phyloP scores from a whole-genome alignment of 2,797 vertebrate genomes.

The Anabas testudineus region DNA sequence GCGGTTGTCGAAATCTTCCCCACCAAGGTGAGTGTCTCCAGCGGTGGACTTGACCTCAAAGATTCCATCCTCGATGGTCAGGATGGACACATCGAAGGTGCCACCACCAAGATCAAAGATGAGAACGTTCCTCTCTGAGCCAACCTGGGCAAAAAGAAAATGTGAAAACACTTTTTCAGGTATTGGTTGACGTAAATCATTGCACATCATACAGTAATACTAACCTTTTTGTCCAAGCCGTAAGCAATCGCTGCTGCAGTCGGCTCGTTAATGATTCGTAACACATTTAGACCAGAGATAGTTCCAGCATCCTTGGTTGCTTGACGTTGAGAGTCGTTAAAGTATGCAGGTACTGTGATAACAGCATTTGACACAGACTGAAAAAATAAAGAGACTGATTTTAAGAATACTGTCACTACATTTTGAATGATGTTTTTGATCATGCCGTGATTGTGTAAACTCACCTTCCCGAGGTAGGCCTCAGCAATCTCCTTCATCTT shows the following conservation, averaged over 20 bases:
- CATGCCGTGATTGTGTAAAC: no score
- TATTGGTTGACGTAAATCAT: no score
- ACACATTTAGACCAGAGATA: conserved; percentile 87
- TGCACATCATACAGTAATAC: no score
- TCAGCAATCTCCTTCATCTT: conserved; percentile 90
- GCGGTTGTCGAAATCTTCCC: conserved; percentile 91
- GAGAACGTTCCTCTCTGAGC: conserved; percentile 89
- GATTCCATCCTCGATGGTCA: conserved; percentile 91
- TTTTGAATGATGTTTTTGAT: no score
- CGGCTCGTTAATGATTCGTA: conserved; percentile 88
- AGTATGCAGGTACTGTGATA: conserved; percentile 89
- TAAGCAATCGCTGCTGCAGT: conserved; percentile 88
- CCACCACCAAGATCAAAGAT: no score
- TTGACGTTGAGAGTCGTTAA: conserved; percentile 96
- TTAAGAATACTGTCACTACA: no score
- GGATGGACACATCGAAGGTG: conserved; percentile 91
- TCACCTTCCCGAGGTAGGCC: conserved; percentile 88
- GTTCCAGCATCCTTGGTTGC: conserved; percentile 91
- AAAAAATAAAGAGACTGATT: neutral
- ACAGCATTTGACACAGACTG: conserved; percentile 86
- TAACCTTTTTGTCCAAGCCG: conserved; percentile 88
- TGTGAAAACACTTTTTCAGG: no score
- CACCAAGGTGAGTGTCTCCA: conserved; percentile 90
- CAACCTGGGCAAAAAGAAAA: no score
- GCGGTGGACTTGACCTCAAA: conserved; percentile 92